phyloP scores from a whole-genome alignment of 2,113 vertebrate species.

The Phylloscopus trochiloides region DNA sequence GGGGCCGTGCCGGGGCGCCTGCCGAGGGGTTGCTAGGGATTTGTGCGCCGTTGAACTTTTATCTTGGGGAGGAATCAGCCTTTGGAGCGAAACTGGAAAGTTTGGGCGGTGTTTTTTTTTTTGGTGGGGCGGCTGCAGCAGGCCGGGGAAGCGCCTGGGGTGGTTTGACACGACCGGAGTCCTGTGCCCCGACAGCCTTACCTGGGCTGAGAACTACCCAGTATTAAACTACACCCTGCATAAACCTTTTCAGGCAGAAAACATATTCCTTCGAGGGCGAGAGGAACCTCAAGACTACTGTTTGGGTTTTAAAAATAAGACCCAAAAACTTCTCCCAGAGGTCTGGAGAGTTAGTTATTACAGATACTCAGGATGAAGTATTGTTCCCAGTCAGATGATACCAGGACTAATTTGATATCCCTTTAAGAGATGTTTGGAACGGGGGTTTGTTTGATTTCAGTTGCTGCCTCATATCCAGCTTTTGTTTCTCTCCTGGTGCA shows the following conservation, averaged over 20 bases:
- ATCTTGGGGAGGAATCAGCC: background rate
- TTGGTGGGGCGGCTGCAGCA: background rate
- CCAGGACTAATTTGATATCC: background rate
- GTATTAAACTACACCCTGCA: fast-evolving
- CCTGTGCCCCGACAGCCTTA: background rate
- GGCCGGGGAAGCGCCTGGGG: background rate
- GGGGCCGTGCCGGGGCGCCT: background rate
- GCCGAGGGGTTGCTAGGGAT: fast-evolving
- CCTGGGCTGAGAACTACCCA: too few relatives aligned
- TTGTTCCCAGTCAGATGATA: background rate
- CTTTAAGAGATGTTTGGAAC: background rate
- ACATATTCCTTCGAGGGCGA: fast-evolving
- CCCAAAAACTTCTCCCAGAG: background rate
- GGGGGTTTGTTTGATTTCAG: background rate
- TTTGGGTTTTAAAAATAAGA: background rate
- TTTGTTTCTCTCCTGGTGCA: background rate
- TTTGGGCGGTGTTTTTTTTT: background rate
- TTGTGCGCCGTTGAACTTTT: background rate
- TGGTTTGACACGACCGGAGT: background rate
- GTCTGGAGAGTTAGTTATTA: background rate
- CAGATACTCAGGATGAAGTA: background rate
- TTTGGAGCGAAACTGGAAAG: background rate
- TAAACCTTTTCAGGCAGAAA: background rate
- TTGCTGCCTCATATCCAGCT: slow-evolving; percentile 39
- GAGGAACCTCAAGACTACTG: background rate